A percentile compares a stretch with the other conserved stretches of the same genome.
Conservation (phyloP, 92 coral and sea anemone genomes). For the Palythoa caribaeorum region DNA sequence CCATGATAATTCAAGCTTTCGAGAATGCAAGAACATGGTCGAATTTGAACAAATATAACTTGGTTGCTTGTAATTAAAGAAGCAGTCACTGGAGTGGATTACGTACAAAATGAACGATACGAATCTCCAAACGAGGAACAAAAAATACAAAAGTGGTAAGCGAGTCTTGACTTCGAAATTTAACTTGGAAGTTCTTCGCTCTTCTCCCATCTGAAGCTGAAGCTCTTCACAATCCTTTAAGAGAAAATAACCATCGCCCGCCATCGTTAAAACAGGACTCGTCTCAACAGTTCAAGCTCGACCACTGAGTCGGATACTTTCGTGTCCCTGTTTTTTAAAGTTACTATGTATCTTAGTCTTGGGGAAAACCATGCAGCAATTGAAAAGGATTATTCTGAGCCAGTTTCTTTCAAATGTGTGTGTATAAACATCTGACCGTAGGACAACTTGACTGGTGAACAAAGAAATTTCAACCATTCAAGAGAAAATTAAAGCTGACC, state of each 20-base stretch:
- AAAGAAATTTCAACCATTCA: too few relatives aligned
- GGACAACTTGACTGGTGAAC: too few relatives aligned
- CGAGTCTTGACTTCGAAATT: background rate
- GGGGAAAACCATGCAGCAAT: too few relatives aligned
- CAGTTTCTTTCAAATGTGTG: too few relatives aligned
- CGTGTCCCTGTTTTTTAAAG: background rate
- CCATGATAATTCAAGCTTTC: constrained; percentile 32
- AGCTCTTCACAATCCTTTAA: background rate
- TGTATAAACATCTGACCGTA: too few relatives aligned
- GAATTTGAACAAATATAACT: constrained; percentile 22
- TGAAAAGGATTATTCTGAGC: too few relatives aligned
- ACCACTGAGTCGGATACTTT: background rate
- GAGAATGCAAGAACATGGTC: background rate
- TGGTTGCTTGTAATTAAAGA: background rate
- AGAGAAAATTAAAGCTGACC: too few relatives aligned
- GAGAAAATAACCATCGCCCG: constrained; percentile 11
- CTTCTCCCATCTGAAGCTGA: too few relatives aligned
- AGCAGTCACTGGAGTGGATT: constrained; percentile 18
- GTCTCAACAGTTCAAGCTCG: background rate
- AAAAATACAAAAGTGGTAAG: background rate
- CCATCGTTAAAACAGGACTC: background rate
- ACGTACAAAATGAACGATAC: constrained; percentile 14
- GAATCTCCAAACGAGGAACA: constrained; percentile 22
- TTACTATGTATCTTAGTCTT: background rate
- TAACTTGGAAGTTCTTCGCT: background rate